Evolutionary conservation across 2,888 invertebrate species (phyloP).

Genomic region (Drosophila histrio): DNA sequence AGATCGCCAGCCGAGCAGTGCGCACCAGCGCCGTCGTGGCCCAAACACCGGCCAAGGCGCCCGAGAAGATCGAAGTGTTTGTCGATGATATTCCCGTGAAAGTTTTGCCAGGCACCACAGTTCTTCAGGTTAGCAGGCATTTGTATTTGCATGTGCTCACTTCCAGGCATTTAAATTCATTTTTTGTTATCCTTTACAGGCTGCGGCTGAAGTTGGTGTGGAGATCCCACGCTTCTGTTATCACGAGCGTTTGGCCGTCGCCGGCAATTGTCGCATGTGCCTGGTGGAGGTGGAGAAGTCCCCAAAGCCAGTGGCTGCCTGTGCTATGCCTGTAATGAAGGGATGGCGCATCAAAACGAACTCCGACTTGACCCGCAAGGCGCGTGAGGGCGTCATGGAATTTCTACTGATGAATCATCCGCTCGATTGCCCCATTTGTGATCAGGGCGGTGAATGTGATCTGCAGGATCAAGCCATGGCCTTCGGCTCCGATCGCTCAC

Average conservation of each 20-base stretch:
- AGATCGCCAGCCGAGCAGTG: slow-evolving; percentile 85
- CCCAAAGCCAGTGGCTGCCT: slow-evolving; percentile 98
- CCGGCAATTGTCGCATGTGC: slow-evolving; percentile 99
- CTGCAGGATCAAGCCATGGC: slow-evolving; percentile 99
- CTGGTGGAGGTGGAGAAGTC: slow-evolving; percentile 99
- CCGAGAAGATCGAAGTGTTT: slow-evolving; percentile 96
- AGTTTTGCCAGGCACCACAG: slow-evolving; percentile 98
- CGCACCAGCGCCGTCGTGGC: slow-evolving; percentile 84
- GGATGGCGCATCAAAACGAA: slow-evolving; percentile 99
- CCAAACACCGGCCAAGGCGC: slow-evolving; percentile 85
- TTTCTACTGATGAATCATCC: slow-evolving; percentile 99
- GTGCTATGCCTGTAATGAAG: slow-evolving; percentile 99
- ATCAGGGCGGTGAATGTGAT: slow-evolving; percentile 98
- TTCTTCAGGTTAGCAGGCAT: slow-evolving; percentile 90
- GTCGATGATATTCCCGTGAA: slow-evolving; percentile 97
- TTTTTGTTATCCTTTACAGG: slow-evolving; percentile 86
- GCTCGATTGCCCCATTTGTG: slow-evolving; percentile 99
- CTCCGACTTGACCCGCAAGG: slow-evolving; percentile 94
- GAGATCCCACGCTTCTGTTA: slow-evolving; percentile 99
- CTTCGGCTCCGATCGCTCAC: slow-evolving; percentile 96
- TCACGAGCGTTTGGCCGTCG: slow-evolving; percentile 98
- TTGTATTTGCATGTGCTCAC: neutral
- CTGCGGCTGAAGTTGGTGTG: slow-evolving; percentile 96
- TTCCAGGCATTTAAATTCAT: neutral
- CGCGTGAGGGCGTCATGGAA: slow-evolving; percentile 97